Evolutionary conservation across 1,140 invertebrate genomes (phyloP).

Genomic region (Drosophila saltans): DNA sequence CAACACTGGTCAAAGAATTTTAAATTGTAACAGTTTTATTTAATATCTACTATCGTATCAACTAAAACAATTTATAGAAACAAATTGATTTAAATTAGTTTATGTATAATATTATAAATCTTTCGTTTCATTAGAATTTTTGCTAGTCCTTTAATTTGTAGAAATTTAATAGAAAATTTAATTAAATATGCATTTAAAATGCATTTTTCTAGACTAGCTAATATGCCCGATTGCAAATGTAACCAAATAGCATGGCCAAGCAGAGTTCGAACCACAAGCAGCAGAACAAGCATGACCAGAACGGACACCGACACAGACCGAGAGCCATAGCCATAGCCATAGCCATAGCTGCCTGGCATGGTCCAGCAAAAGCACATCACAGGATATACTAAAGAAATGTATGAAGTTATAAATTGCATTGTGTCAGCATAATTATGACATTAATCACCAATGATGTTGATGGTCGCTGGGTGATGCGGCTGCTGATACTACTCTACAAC

Average conservation of each 20-base stretch:
- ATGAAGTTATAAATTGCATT: constrained; percentile 40
- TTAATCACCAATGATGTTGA: constrained; percentile 36
- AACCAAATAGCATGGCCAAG: neutral
- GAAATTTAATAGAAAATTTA: too few species aligned
- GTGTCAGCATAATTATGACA: constrained; percentile 41
- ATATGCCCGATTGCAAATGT: neutral
- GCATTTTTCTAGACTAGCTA: neutral
- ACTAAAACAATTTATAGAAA: too few species aligned
- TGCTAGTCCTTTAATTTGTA: too few species aligned
- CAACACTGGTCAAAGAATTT: too few species aligned
- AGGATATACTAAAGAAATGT: constrained; percentile 29
- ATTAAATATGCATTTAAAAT: too few species aligned
- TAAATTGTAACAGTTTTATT: too few species aligned
- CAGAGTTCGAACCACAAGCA: constrained; percentile 1
- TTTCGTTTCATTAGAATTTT: too few species aligned
- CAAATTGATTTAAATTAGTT: too few species aligned
- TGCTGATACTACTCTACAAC: neutral
- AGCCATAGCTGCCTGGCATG: neutral
- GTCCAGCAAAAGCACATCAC: constrained; percentile 2
- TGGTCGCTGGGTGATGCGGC: constrained; percentile 21
- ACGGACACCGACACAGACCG: neutral
- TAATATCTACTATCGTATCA: too few species aligned
- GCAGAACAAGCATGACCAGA: neutral
- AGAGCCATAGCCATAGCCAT: neutral
- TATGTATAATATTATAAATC: too few species aligned